Evolutionary conservation across 2,797 vertebrate species (phyloP).

Genomic region (Chiroxiphia lanceolata): DNA sequence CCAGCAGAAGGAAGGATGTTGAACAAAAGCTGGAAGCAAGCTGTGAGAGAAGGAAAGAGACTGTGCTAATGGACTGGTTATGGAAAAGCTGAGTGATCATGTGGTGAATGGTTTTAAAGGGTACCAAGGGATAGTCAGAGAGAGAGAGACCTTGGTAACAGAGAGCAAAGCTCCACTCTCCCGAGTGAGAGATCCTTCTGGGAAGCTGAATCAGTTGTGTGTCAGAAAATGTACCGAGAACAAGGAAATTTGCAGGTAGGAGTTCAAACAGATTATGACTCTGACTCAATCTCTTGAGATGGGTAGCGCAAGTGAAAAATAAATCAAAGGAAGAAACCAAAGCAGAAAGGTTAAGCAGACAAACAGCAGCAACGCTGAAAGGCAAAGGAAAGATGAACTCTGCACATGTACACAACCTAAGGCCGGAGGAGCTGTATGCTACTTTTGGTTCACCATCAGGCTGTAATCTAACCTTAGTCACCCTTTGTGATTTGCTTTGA

Average conservation of each 20-base stretch:
- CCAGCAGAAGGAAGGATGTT: background rate
- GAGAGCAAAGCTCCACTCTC: background rate
- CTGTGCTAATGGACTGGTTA: background rate
- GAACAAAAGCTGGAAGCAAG: background rate
- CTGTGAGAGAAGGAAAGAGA: background rate
- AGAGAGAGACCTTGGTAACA: background rate
- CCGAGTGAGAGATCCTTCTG: background rate
- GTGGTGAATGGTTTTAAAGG: background rate
- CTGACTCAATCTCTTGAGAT: background rate
- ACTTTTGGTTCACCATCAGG: background rate
- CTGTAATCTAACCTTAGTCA: background rate
- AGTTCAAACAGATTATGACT: background rate
- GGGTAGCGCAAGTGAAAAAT: background rate
- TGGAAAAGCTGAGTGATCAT: background rate
- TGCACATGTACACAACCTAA: background rate
- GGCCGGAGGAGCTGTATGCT: background rate
- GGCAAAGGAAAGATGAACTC: background rate
- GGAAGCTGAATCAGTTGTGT: background rate
- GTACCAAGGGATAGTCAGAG: background rate
- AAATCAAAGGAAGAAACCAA: background rate
- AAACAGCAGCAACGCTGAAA: background rate
- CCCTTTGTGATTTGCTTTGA: background rate
- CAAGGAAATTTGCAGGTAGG: background rate
- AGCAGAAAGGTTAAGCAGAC: background rate
- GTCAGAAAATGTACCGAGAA: background rate